Evolutionary conservation across 2,888 invertebrate species (phyloP).

Genomic region (Cheilosia soror): DNA sequence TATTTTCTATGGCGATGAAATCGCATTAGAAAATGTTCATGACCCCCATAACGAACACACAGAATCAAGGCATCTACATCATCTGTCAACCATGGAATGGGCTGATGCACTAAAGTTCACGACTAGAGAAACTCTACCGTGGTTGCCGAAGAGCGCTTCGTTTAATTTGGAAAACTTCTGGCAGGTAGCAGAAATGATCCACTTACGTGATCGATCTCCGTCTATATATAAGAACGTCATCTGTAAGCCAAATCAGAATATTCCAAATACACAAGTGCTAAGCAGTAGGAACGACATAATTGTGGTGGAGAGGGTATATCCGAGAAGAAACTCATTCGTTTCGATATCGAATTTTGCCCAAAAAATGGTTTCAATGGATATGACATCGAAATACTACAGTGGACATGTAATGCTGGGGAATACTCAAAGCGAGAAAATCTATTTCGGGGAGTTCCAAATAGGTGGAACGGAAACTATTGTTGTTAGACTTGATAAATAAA

Average conservation of each 20-base stretch:
- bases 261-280: conserved; percentile 88
- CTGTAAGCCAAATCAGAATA: conserved; percentile 86
- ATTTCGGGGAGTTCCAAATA: conserved; percentile 83
- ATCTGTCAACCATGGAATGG: conserved; percentile 90
- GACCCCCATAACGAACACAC: conserved; percentile 86
- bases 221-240: conserved; percentile 90
- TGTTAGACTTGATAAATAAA: conserved; percentile 86
- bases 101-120: conserved; percentile 84
- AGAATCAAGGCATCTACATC: conserved; percentile 87
- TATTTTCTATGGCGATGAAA: conserved; percentile 96
- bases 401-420: conserved; percentile 84
- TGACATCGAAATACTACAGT: conserved; percentile 90
- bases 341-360: conserved; percentile 90
- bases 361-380: conserved; percentile 87
- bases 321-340: conserved; percentile 90
- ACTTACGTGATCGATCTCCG: conserved; percentile 87
- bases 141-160: conserved; percentile 86
- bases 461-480: conserved; percentile 87
- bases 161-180: conserved; percentile 85
- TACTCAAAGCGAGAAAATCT: conserved; percentile 79
- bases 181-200: conserved; percentile 86
- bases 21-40: conserved; percentile 87
- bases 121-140: conserved; percentile 85
- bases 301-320: conserved; percentile 91
- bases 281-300: conserved; percentile 87